Evolutionary conservation across 2,113 vertebrate genomes (phyloP).

Genomic region (Poeciliopsis retropinna): DNA sequence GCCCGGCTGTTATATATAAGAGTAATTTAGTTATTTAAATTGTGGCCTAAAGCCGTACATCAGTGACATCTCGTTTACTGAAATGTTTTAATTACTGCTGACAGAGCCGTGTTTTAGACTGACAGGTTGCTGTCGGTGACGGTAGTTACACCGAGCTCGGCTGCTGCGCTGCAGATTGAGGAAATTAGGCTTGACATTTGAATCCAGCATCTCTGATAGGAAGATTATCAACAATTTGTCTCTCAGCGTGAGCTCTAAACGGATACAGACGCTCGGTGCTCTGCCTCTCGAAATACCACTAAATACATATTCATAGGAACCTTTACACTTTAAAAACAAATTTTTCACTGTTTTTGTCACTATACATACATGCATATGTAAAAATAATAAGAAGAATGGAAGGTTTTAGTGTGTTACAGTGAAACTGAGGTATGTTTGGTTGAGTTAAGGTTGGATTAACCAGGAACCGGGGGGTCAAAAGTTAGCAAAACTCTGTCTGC

Average conservation of each 20-base stretch:
- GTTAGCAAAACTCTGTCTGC: too few relatives aligned
- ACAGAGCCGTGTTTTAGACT: neutral
- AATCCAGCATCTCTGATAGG: conserved; percentile 34
- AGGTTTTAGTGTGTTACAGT: neutral
- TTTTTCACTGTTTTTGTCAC: neutral
- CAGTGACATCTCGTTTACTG: neutral
- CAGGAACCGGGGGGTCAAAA: too few relatives aligned
- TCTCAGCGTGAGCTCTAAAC: conserved; percentile 17
- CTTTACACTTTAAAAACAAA: neutral
- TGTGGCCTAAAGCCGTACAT: neutral
- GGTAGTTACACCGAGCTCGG: conserved; percentile 1
- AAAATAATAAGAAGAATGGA: too few relatives aligned
- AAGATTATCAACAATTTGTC: conserved; percentile 44
- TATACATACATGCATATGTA: neutral
- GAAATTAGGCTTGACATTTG: conserved; percentile 62
- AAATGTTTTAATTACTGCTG: neutral
- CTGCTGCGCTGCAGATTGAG: conserved; percentile 3
- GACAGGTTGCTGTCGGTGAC: conserved; percentile 10
- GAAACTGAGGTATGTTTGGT: neutral
- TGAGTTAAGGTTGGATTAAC: neutral
- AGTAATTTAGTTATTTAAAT: neutral
- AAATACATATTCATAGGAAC: conserved; percentile 1
- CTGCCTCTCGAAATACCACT: conserved; percentile 17
- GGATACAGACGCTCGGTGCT: conserved; percentile 13
- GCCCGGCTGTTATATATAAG: neutral